A percentile compares a stretch with the other conserved stretches of the same genome.
phyloP scores from a whole-genome alignment of 2,797 vertebrate genomes.

The Meda fulgida region DNA sequence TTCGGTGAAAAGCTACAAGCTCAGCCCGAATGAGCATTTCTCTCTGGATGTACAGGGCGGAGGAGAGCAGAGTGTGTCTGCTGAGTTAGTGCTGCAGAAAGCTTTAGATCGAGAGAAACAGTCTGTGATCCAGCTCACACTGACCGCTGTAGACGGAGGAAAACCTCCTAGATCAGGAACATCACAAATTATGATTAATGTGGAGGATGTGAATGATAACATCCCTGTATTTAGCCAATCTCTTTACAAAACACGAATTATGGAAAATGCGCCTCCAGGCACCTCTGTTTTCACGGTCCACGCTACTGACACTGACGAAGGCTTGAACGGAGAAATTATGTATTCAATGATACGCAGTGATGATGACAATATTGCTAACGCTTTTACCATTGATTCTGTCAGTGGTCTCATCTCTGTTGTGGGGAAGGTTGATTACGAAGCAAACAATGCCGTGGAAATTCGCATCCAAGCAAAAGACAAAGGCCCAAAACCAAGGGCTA shows the following conservation, averaged over 20 bases:
- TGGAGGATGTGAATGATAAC: slow-evolving; percentile 76
- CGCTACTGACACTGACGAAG: slow-evolving; percentile 55
- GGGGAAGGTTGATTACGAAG: slow-evolving; percentile 71
- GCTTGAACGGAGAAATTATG: slow-evolving; percentile 54
- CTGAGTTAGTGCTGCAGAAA: slow-evolving; percentile 76
- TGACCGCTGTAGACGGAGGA: slow-evolving; percentile 77
- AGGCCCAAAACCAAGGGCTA: slow-evolving; percentile 62
- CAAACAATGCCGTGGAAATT: slow-evolving; percentile 67
- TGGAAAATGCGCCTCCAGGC: slow-evolving; percentile 62
- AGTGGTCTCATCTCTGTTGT: slow-evolving; percentile 69
- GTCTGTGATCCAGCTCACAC: slow-evolving; percentile 69
- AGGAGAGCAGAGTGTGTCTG: slow-evolving; percentile 53
- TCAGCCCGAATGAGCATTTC: slow-evolving; percentile 67
- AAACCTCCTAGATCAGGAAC: slow-evolving; percentile 69
- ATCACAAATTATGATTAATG: slow-evolving; percentile 65
- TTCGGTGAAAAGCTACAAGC: slow-evolving; percentile 56
- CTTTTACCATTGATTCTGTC: slow-evolving; percentile 60
- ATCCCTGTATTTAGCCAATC: slow-evolving; percentile 67
- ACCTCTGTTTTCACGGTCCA: slow-evolving; percentile 50
- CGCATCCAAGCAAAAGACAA: slow-evolving; percentile 74
- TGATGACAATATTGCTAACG: slow-evolving; percentile 22
- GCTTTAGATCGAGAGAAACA: slow-evolving; percentile 78
- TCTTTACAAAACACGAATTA: slow-evolving; percentile 64
- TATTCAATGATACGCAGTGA: slow-evolving; percentile 66
- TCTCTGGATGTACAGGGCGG: slow-evolving; percentile 65